Percentiles rank a stretch among this genome's conserved stretches.
These are phyloP conservation scores for Hippopotamyrus pictus DNA, from an alignment of 2,797 vertebrate species.

Conservation along the genomic window DNA sequence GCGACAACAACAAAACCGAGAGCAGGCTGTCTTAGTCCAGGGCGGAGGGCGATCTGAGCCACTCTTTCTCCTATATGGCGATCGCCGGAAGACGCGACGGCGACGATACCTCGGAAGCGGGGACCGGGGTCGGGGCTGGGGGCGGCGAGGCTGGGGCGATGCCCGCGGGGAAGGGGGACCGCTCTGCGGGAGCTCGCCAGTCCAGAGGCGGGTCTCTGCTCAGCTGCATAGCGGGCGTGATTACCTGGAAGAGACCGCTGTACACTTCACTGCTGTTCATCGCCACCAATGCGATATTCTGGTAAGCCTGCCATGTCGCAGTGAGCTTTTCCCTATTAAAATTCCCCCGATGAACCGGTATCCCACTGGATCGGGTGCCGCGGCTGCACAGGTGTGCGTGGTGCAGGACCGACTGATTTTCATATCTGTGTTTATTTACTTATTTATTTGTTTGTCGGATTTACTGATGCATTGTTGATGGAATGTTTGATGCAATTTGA, in stretches of 20 bases:
- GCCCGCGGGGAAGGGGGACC: constrained; percentile 28
- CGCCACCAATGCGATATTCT: constrained; percentile 72
- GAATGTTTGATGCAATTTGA: not conserved
- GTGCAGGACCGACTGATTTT: not conserved
- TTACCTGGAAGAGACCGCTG: constrained; percentile 73
- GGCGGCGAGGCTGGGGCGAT: constrained; percentile 23
- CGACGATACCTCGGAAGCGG: constrained; percentile 27
- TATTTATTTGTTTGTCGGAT: not conserved
- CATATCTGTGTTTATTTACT: not conserved
- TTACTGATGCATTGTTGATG: not conserved
- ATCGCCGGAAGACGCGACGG: constrained; percentile 39
- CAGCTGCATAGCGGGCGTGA: constrained; percentile 49
- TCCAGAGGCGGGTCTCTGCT: constrained; percentile 21
- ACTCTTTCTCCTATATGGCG: constrained; percentile 34
- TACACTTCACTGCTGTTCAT: constrained; percentile 66
- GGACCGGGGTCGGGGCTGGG: constrained; percentile 22
- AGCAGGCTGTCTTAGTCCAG: constrained; percentile 27
- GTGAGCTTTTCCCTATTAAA: constrained; percentile 27
- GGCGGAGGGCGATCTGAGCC: constrained; percentile 14
- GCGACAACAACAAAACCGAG: constrained; percentile 44
- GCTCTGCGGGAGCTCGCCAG: not conserved
- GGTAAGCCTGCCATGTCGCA: constrained; percentile 72
- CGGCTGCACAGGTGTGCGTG: not conserved
- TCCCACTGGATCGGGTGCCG: not conserved
- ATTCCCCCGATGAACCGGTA: not conserved